Base-by-base conservation (phyloP, 2,888 invertebrate genomes). In the Athalia rosae region DNA sequence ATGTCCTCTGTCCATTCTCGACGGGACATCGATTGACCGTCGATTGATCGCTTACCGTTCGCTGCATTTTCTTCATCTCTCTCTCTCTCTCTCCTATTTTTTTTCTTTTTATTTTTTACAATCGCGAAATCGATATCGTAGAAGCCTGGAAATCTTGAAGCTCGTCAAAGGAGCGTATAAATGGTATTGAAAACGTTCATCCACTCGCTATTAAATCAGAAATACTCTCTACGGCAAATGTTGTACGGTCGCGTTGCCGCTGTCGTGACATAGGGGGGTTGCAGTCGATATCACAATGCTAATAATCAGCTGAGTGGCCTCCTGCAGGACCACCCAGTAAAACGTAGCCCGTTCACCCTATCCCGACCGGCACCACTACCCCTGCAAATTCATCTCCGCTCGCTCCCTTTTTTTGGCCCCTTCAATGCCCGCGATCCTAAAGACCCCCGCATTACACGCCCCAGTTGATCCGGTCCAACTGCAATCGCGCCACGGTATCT, bases 271-370 rank as follows among this genome's bases (percentile, higher is more conserved):
- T n/a, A n/a, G 67, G 58, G 58, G 71, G 71, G 56, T 58, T 81
- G 79, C 80, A 80, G 83, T 82, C 82, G 81, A 81, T 81, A 83
- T 80, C 83, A 88, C 88, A 88, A 88, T 88, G 82, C 86, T 87
- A 87, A 88, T 88, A 87, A 88, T 88, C 88, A 88, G 84, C 83
- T 83, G 82, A 88, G 87, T 86, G 86, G 82, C 84, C 85, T 56
- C 11, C 2, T 58, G 28, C 28, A 28, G 58, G 71, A 71, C 56
- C 71, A 71, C 71, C 71, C 71, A 71, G 58, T n/a, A 71, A 71
- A 71, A 58, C 8, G 43, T 13, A 5, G n/a, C 4, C 7, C 53
- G 9, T 53, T 71, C 50, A 71, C 71, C 71, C 71, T 45, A 43
- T 50, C 48, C 41, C 15, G n/a, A 7, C 7, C 84, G 82, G 77